phyloP scores from a whole-genome alignment of 2,113 vertebrate genomes.

The Accipiter cooperii region DNA sequence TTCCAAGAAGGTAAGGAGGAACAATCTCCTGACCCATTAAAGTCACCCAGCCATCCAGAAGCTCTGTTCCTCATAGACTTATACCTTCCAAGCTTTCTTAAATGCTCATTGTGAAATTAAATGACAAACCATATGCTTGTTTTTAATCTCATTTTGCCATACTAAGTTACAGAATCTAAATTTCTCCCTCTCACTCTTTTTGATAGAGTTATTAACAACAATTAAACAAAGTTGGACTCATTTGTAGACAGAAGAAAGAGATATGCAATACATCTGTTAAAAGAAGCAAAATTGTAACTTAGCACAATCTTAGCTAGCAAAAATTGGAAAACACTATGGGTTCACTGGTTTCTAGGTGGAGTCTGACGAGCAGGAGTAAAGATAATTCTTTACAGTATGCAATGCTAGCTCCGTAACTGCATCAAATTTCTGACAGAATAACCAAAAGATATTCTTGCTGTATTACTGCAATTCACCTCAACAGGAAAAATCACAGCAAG shows the following conservation, averaged over 20 bases:
- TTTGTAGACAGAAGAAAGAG: not conserved
- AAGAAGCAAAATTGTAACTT: not conserved
- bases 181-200: not conserved
- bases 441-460: not conserved
- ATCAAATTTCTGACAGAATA: not conserved
- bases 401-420: not conserved
- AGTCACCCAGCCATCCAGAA: not conserved
- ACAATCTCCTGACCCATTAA: not conserved
- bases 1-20: not conserved
- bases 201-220: not conserved
- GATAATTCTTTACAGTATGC: not conserved
- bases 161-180: not conserved
- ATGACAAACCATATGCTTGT: not conserved
- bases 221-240: not conserved
- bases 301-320: not conserved
- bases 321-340: not conserved
- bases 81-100: not conserved
- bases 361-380: not conserved
- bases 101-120: not conserved
- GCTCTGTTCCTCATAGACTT: not conserved
- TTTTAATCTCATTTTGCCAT: not conserved
- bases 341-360: not conserved
- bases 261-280: not conserved
- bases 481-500: not conserved
- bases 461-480: not conserved